A percentile compares a stretch with the other conserved stretches of the same genome.
phyloP scores from a whole-genome alignment of 2,113 vertebrate genomes.

The Theristicus caerulescens region DNA sequence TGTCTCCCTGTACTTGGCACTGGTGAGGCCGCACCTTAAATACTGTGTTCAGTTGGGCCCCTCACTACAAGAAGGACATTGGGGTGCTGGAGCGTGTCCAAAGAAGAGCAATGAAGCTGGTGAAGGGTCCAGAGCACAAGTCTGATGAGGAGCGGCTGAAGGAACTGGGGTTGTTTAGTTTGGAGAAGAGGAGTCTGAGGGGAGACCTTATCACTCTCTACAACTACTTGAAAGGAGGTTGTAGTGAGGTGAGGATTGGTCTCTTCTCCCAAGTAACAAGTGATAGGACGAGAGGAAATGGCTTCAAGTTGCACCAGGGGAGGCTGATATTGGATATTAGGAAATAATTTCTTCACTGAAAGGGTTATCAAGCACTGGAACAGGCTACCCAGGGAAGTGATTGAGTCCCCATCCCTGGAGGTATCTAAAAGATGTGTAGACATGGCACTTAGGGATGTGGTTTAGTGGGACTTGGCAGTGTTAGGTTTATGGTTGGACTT shows the following conservation, averaged over 20 bases:
- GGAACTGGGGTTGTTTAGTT: not conserved
- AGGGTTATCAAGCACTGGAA: not conserved
- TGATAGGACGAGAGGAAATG: not conserved
- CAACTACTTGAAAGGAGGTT: not conserved
- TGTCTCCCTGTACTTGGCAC: fast-evolving
- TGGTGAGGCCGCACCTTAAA: not conserved
- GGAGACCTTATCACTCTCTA: not conserved
- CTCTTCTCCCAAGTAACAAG: not conserved
- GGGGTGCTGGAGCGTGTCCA: not conserved
- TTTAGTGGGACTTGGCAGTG: not conserved
- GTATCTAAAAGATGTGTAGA: not conserved
- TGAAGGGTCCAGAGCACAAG: not conserved
- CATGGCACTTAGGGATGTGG: not conserved
- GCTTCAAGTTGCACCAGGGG: not conserved
- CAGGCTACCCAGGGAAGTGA: not conserved
- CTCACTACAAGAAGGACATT: not conserved
- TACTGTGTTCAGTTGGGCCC: not conserved
- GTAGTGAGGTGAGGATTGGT: fast-evolving
- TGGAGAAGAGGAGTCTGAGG: not conserved
- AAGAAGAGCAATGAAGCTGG: not conserved
- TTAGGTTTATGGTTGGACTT: not conserved
- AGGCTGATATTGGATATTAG: not conserved
- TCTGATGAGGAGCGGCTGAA: fast-evolving
- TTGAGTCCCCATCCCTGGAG: not conserved
- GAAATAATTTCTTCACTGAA: not conserved